Evolutionary conservation across 2,797 vertebrate species (phyloP).

Genomic region (Perodicticus potto): DNA sequence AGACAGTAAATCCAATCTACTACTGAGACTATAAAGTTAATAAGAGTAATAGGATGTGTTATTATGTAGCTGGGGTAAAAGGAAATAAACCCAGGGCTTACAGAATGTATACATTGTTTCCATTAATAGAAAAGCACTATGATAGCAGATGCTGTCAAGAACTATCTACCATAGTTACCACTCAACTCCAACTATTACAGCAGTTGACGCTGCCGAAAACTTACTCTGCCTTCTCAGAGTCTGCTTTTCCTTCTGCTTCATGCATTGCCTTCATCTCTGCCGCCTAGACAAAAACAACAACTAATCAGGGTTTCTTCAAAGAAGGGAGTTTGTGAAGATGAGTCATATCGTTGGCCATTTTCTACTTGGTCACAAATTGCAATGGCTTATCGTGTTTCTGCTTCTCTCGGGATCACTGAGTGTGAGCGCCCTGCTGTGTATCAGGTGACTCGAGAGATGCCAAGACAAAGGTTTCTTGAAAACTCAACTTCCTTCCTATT

Average conservation of each 20-base stretch:
- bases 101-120: background rate
- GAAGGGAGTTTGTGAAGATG: background rate
- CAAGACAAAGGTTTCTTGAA: constrained; percentile 12
- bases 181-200: too few relatives aligned
- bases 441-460: background rate
- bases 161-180: constrained; percentile 61
- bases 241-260: constrained; percentile 92
- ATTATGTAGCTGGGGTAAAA: constrained; percentile 4
- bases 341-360: background rate
- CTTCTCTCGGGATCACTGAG: background rate
- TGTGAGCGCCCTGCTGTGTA: background rate
- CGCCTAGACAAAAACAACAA: constrained; percentile 90
- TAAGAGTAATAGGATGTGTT: background rate
- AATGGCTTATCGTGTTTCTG: background rate
- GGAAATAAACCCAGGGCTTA: background rate
- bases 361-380: background rate
- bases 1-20: background rate
- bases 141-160: background rate
- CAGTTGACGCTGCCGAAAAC: constrained; percentile 81
- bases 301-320: background rate
- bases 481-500: background rate
- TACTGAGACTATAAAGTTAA: background rate
- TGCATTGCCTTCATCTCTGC: constrained; percentile 90
- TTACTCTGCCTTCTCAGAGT: constrained; percentile 98
- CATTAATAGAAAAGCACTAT: background rate